These are phyloP conservation scores for Manacus vitellinus DNA, from an alignment of 2,113 vertebrate species.

Conservation along the genomic window DNA sequence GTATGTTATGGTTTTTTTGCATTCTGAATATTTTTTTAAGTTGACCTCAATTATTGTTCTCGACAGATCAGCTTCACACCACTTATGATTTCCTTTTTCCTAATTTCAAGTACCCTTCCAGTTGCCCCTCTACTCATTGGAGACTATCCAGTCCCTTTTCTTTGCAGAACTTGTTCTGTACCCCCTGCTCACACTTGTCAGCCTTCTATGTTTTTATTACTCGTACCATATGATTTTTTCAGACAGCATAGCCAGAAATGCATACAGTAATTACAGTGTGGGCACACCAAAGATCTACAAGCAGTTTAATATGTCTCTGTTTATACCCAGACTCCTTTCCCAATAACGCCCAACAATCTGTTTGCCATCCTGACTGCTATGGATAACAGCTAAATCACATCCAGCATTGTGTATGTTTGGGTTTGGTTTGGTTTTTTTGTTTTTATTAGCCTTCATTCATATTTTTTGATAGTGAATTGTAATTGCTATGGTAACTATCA, in stretches of 20 bases:
- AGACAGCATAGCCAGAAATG: background rate
- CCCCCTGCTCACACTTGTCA: background rate
- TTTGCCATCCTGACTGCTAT: background rate
- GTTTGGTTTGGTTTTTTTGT: rapidly evolving
- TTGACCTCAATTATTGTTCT: background rate
- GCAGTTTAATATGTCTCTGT: background rate
- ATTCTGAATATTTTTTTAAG: background rate
- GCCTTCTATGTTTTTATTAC: background rate
- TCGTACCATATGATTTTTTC: conserved; percentile 21
- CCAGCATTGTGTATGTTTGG: background rate
- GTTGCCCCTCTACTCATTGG: background rate
- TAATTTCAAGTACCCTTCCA: background rate
- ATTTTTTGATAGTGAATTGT: background rate
- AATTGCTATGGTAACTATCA: background rate
- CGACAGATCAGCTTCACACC: background rate
- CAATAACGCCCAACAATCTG: conserved; percentile 2
- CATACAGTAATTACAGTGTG: background rate
- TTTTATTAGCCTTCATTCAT: background rate
- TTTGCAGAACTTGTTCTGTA: background rate
- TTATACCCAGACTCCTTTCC: background rate
- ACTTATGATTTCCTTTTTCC: background rate
- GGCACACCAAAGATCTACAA: background rate
- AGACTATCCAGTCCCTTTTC: background rate
- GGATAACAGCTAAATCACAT: background rate
- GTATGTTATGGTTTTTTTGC: background rate